Evolutionary conservation across 2,888 invertebrate genomes (phyloP).

Genomic region (Eutolmus rufibarbis): DNA sequence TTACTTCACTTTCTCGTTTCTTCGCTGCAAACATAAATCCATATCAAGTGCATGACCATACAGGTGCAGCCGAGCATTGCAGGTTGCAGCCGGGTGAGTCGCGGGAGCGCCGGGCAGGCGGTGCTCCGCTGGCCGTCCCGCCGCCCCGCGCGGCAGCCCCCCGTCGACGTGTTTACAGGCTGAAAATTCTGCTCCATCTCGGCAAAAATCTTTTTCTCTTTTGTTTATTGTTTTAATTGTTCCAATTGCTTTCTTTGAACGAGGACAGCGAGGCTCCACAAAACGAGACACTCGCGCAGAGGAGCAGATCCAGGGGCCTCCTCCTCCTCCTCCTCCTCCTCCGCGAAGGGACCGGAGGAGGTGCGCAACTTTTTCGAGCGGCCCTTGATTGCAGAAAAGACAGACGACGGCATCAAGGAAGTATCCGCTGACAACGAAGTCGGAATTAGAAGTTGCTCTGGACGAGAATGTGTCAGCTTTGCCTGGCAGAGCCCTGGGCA

Average conservation of each 20-base stretch:
- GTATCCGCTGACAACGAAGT: background rate
- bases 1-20: slow-evolving; percentile 13
- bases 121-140: background rate
- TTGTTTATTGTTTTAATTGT: slow-evolving; percentile 34
- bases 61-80: slow-evolving; percentile 2
- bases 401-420: slow-evolving; percentile 22
- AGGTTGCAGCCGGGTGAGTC: background rate
- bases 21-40: slow-evolving; percentile 17
- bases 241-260: slow-evolving; percentile 28
- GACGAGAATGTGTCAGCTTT: slow-evolving; percentile 6
- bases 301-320: background rate
- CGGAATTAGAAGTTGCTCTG: background rate
- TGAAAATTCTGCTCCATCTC: slow-evolving; percentile 13
- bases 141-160: background rate
- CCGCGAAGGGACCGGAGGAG: background rate
- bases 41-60: slow-evolving; percentile 26
- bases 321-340: too few relatives aligned
- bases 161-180: slow-evolving; percentile 5
- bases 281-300: background rate
- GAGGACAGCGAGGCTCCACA: background rate
- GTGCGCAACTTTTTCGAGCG: background rate
- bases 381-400: background rate
- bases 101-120: background rate
- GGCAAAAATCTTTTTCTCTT: slow-evolving; percentile 3
- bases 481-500: background rate